These are phyloP conservation scores for Phaedon cochleariae DNA, from an alignment of 2,888 invertebrate species.

Conservation along the genomic window DNA sequence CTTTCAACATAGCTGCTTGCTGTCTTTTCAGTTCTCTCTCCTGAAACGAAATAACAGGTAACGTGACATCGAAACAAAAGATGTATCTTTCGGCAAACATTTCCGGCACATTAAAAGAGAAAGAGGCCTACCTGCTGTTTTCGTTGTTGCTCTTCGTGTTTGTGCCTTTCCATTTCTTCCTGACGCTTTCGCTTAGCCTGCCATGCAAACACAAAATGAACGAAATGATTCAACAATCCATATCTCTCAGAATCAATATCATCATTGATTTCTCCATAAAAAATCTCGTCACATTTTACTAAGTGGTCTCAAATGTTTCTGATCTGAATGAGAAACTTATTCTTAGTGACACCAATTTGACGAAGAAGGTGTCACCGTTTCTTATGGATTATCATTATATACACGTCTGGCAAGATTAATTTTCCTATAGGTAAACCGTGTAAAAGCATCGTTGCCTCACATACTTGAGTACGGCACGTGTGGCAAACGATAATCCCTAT, in stretches of 20 bases:
- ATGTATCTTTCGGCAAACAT: neutral
- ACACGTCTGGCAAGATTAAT: no score
- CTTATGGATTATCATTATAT: no score
- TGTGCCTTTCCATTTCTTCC: slow-evolving; percentile 85
- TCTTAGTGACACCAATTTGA: no score
- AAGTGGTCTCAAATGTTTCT: no score
- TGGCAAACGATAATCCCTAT: no score
- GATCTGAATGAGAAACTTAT: no score
- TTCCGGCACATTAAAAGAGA: slow-evolving; percentile 12
- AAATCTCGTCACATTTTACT: no score
- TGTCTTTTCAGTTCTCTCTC: slow-evolving; percentile 91
- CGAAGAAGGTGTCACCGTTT: no score
- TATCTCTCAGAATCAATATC: slow-evolving; percentile 1
- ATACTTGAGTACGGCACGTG: no score
- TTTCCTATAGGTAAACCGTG: no score
- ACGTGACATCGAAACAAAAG: neutral
- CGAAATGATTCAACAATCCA: slow-evolving; percentile 14
- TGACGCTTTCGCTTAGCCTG: slow-evolving; percentile 87
- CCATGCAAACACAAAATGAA: slow-evolving; percentile 61
- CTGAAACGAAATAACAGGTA: slow-evolving; percentile 71
- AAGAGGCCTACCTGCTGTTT: slow-evolving; percentile 84
- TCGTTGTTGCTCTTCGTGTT: slow-evolving; percentile 83
- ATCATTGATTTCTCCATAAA: no score
- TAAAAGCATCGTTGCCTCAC: no score
- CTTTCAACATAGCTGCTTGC: slow-evolving; percentile 87